Percentiles rank a stretch among this genome's conserved stretches.
Conservation (phyloP, 2,797 vertebrate species). For the Micropoecilia bifurca region DNA sequence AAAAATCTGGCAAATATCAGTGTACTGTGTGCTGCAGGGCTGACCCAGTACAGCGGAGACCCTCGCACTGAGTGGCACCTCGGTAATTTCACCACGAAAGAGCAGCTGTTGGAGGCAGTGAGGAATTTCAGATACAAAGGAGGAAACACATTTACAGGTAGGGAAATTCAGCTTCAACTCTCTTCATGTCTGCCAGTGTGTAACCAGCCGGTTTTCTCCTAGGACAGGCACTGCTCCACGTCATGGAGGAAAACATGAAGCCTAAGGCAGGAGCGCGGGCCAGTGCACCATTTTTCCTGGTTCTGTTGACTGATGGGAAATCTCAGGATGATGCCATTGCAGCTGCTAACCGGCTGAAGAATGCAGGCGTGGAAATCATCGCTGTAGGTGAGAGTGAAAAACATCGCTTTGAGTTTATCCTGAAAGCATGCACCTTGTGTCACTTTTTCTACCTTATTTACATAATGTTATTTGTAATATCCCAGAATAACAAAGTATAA, state of each 20-base stretch:
- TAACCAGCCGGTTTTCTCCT: conserved; percentile 5
- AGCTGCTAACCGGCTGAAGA: conserved; percentile 85
- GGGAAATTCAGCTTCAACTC: background rate
- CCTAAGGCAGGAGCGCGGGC: conserved; percentile 81
- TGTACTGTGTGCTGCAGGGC: conserved; percentile 73
- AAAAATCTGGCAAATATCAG: too few relatives aligned
- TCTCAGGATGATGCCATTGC: conserved; percentile 91
- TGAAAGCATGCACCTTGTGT: background rate
- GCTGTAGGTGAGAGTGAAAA: conserved; percentile 87
- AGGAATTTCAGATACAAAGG: conserved; percentile 89
- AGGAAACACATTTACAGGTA: conserved; percentile 95
- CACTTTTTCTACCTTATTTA: background rate
- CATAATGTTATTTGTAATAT: background rate
- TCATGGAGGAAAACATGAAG: conserved; percentile 89
- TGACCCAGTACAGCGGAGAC: conserved; percentile 95
- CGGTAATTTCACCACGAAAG: conserved; percentile 83
- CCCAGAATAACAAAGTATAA: background rate
- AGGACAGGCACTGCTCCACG: conserved; percentile 92
- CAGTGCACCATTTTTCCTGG: conserved; percentile 80
- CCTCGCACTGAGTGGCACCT: conserved; percentile 95
- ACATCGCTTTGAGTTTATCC: background rate
- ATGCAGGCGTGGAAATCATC: conserved; percentile 88
- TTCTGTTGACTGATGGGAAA: conserved; percentile 94
- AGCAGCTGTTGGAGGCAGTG: conserved; percentile 87
- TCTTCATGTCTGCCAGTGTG: background rate